Conservation (phyloP, 1,140 invertebrate genomes). For the Cotesia glomerata region DNA sequence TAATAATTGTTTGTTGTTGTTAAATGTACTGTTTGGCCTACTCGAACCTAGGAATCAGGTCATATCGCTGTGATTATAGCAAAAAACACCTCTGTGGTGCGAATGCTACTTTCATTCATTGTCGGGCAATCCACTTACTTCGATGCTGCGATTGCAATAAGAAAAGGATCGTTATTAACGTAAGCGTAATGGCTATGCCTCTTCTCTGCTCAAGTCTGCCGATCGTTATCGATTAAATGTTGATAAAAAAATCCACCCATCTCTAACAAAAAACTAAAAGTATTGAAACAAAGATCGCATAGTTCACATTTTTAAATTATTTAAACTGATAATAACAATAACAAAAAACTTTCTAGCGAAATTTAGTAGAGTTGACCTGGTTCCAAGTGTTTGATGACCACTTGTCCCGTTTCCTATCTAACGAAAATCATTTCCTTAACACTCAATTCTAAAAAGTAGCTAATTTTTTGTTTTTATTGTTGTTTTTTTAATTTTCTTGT, state of each 20-base stretch:
- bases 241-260: not conserved
- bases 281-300: not conserved
- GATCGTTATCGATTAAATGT: not conserved
- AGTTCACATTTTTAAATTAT: not conserved
- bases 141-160: conserved; percentile 15
- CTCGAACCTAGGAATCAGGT: conserved; percentile 57
- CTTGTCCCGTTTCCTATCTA: not conserved
- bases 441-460: not conserved
- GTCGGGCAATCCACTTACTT: conserved; percentile 38
- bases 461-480: too few relatives aligned
- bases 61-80: conserved; percentile 49
- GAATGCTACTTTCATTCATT: conserved; percentile 61
- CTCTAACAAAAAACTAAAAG: not conserved
- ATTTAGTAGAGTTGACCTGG: conserved; percentile 19
- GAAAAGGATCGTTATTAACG: conserved; percentile 16
- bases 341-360: conserved; percentile 34
- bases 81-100: conserved; percentile 46
- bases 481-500: too few relatives aligned
- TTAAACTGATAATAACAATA: not conserved
- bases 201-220: not conserved
- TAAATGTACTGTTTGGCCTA: conserved; percentile 42
- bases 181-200: not conserved
- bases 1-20: not conserved
- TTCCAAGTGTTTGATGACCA: conserved; percentile 10
- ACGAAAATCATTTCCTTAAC: conserved; percentile 19